Evolutionary conservation across 2,113 vertebrate species (phyloP).

Genomic region (Oryzias woworae): DNA sequence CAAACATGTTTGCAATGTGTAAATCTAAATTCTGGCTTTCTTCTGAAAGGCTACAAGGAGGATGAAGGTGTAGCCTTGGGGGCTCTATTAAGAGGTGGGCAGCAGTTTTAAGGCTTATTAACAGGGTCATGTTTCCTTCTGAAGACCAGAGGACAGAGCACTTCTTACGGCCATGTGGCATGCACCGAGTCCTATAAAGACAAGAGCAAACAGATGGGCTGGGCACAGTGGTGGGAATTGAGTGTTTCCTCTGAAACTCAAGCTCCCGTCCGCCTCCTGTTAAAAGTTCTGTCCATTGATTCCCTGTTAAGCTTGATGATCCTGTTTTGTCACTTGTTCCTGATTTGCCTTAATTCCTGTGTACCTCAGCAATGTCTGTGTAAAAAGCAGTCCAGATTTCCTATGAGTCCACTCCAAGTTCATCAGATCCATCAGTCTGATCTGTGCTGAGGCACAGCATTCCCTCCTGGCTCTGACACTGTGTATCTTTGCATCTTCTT

Average conservation of each 20-base stretch:
- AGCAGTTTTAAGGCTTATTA: constrained; percentile 32
- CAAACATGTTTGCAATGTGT: too few species aligned
- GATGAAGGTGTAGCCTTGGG: constrained; percentile 18
- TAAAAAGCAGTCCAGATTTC: constrained; percentile 50
- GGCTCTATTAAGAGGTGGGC: constrained; percentile 1
- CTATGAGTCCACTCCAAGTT: constrained; percentile 50
- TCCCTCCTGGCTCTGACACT: constrained; percentile 28
- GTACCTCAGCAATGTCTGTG: constrained; percentile 35
- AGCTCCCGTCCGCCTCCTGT: constrained; percentile 15
- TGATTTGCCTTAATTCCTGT: constrained; percentile 11
- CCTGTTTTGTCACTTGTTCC: constrained; percentile 19
- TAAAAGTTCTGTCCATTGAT: constrained; percentile 22
- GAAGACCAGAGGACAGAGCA: constrained; percentile 45
- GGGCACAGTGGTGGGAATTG: constrained; percentile 29
- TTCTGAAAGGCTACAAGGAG: constrained; percentile 10
- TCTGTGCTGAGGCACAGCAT: constrained; percentile 17
- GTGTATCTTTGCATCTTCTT: constrained; percentile 13
- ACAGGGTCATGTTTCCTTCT: constrained; percentile 54
- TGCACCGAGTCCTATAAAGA: constrained; percentile 39
- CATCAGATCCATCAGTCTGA: constrained; percentile 6
- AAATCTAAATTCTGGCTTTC: too few species aligned
- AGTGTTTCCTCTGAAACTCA: constrained; percentile 33
- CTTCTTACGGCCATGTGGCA: constrained; percentile 60
- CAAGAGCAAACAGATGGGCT: constrained; percentile 65
- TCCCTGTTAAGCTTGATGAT: background rate